A percentile compares a stretch with the other conserved stretches of the same genome.
Evolutionary conservation across 2,888 invertebrate genomes (phyloP).

Genomic region (Athalia circularis): DNA sequence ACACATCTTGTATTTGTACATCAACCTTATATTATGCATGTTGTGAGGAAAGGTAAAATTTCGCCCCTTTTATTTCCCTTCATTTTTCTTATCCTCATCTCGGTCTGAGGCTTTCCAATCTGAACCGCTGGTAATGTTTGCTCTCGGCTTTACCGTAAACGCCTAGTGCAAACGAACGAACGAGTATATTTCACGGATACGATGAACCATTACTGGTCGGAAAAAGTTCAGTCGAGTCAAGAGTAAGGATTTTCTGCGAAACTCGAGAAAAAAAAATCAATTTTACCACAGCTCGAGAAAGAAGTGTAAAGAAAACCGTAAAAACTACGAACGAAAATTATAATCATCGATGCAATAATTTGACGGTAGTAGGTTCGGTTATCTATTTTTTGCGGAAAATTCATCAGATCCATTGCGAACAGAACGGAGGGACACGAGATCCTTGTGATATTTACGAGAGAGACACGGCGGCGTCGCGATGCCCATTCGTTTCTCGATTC

Average conservation of each 20-base stretch:
- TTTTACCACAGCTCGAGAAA: too few relatives aligned
- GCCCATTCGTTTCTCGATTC: background rate
- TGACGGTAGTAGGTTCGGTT: too few relatives aligned
- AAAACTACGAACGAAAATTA: background rate
- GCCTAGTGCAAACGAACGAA: constrained; percentile 55
- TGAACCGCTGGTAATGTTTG: constrained; percentile 46
- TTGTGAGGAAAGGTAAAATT: too few relatives aligned
- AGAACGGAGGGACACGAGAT: too few relatives aligned
- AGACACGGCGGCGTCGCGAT: background rate
- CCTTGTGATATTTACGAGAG: too few relatives aligned
- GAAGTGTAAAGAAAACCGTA: too few relatives aligned
- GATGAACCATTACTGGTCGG: constrained; percentile 12
- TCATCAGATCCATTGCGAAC: too few relatives aligned
- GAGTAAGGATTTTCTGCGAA: background rate
- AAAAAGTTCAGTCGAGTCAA: background rate
- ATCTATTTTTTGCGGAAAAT: too few relatives aligned
- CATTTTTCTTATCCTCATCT: too few relatives aligned
- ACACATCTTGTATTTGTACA: too few relatives aligned
- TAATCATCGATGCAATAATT: background rate
- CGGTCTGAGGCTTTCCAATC: background rate
- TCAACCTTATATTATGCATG: too few relatives aligned
- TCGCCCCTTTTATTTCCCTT: too few relatives aligned
- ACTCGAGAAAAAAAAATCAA: background rate
- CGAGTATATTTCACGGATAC: constrained; percentile 50
- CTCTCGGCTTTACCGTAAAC: constrained; percentile 47